These are phyloP conservation scores for Heliocidaris tuberculata DNA, from an alignment of 35 echinoderm and acorn worm species.

Conservation along the genomic window DNA sequence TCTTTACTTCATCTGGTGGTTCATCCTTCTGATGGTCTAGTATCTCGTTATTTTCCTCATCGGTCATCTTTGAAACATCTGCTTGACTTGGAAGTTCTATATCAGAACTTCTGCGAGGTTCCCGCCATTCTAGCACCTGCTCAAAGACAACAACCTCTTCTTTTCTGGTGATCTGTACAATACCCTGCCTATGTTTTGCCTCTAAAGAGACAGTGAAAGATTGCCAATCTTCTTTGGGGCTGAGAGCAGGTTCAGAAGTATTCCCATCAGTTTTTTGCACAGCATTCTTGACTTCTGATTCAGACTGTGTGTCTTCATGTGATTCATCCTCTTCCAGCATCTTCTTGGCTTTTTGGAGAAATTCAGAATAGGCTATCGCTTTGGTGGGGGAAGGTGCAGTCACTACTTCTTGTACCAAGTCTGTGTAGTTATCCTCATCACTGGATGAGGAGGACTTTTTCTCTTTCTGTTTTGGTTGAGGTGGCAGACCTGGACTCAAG, in stretches of 20 bases:
- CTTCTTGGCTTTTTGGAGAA: constrained; percentile 15
- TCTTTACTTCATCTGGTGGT: not conserved
- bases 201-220: constrained; percentile 1
- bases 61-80: not conserved
- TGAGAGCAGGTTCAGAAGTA: not conserved
- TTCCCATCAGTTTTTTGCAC: not conserved
- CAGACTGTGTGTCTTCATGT: not conserved
- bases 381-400: constrained; percentile 33
- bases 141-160: constrained; percentile 40
- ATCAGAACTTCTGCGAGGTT: constrained; percentile 24
- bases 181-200: constrained; percentile 11
- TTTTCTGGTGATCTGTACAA: constrained; percentile 35
- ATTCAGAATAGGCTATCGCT: constrained; percentile 17
- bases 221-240: constrained; percentile 38
- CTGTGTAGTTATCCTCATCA: constrained; percentile 41
- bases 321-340: constrained; percentile 40
- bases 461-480: constrained; percentile 4
- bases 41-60: not conserved
- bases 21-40: not conserved
- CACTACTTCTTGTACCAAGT: not conserved
- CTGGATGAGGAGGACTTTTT: constrained; percentile 27
- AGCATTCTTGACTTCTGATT: not conserved
- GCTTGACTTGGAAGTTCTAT: not conserved
- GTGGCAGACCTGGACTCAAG: not conserved
- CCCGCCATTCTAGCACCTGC: constrained; percentile 36